Evolutionary conservation across 1,140 invertebrate species (phyloP).

Genomic region (Trachymyrmex septentrionalis): DNA sequence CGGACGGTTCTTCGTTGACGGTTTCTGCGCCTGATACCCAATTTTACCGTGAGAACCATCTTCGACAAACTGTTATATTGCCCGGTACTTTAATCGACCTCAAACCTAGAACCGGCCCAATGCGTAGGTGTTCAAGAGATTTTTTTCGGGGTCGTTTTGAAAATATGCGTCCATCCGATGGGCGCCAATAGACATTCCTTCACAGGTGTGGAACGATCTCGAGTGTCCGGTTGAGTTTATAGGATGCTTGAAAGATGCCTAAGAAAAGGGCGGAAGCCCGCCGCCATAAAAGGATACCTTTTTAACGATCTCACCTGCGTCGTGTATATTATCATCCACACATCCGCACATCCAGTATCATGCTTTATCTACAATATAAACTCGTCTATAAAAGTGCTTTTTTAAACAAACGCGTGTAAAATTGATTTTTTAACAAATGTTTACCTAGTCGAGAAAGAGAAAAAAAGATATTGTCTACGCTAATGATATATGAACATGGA

Average conservation of each 20-base stretch:
- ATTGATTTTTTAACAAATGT: constrained; percentile 22
- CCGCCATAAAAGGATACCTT: constrained; percentile 33
- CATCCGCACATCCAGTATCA: background rate
- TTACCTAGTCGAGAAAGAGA: background rate
- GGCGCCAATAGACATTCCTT: constrained; percentile 33
- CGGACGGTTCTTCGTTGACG: constrained; percentile 5
- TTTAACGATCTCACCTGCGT: constrained; percentile 41
- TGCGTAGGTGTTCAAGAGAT: constrained; percentile 67
- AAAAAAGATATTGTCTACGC: no score
- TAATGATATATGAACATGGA: constrained; percentile 7
- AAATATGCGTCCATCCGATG: constrained; percentile 50
- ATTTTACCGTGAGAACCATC: constrained; percentile 72
- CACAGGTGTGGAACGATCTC: constrained; percentile 66
- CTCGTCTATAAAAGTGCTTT: background rate
- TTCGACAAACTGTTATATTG: constrained; percentile 37
- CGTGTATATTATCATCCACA: constrained; percentile 25
- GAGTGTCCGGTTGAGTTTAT: constrained; percentile 40
- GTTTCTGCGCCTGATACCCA: background rate
- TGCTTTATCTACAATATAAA: background rate
- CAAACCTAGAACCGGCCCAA: constrained; percentile 14
- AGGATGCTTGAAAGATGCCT: constrained; percentile 1
- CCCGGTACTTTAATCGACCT: constrained; percentile 43
- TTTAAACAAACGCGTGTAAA: background rate
- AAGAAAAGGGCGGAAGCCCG: constrained; percentile 68
- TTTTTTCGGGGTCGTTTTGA: constrained; percentile 50